Evolutionary conservation across 2,113 vertebrate species (phyloP).

Genomic region (Hyaena hyaena): DNA sequence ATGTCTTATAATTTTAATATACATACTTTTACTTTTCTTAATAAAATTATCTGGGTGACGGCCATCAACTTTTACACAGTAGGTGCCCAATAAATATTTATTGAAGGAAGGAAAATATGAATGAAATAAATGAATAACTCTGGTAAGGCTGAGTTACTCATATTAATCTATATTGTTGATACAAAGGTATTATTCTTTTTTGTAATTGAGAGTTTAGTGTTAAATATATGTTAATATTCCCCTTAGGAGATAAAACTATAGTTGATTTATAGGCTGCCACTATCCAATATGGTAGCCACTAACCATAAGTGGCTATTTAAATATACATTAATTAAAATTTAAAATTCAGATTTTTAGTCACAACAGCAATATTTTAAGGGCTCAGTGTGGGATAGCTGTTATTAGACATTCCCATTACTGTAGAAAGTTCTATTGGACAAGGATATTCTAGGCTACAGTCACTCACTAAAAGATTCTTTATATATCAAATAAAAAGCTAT

Average conservation of each 20-base stretch:
- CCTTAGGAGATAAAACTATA: background rate
- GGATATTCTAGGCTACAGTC: background rate
- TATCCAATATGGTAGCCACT: background rate
- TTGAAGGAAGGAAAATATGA: background rate
- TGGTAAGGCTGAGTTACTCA: background rate
- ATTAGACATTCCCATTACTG: background rate
- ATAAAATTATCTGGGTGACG: background rate
- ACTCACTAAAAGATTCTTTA: background rate
- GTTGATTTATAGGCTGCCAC: background rate
- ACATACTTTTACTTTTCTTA: background rate
- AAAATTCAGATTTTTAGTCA: background rate
- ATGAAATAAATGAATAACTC: background rate
- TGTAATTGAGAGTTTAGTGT: background rate
- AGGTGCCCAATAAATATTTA: background rate
- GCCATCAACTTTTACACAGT: background rate
- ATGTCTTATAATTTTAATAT: background rate
- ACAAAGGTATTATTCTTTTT: background rate
- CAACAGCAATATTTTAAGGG: background rate
- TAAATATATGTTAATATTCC: background rate
- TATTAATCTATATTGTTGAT: background rate
- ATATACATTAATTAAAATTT: slow-evolving; percentile 2
- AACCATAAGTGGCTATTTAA: background rate
- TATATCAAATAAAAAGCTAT: background rate
- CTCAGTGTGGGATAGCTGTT: background rate
- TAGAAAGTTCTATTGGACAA: background rate